phyloP scores from a whole-genome alignment of 2,113 vertebrate genomes.

The Macquaria ambigua region DNA sequence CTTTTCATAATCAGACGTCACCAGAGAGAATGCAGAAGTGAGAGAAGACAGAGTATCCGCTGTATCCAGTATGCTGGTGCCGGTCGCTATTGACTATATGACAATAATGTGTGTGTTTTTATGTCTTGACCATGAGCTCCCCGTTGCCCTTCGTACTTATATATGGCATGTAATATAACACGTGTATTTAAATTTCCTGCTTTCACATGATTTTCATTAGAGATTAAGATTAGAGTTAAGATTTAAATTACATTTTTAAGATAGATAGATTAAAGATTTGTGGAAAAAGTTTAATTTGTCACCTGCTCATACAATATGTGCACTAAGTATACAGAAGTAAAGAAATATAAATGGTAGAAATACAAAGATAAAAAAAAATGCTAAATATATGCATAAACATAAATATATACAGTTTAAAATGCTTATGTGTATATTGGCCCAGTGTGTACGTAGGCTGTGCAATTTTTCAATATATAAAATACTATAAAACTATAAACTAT shows the following conservation, averaged over 20 bases:
- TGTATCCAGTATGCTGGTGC: neutral
- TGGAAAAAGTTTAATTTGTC: neutral
- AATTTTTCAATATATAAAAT: neutral
- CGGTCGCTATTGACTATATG: neutral
- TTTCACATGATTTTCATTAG: neutral
- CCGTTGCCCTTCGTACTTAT: neutral
- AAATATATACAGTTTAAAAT: neutral
- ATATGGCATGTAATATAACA: neutral
- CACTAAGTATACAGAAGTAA: neutral
- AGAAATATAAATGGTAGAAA: neutral
- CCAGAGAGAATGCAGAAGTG: neutral
- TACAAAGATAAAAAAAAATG: neutral
- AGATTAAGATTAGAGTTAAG: no score
- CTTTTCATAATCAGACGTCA: slow-evolving; percentile 11
- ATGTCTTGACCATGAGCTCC: neutral
- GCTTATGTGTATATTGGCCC: neutral
- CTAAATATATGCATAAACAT: neutral
- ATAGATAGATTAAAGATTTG: neutral
- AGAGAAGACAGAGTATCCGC: neutral
- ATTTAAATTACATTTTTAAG: neutral
- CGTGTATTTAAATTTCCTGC: neutral
- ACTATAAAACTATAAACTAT: neutral
- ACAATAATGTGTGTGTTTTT: neutral
- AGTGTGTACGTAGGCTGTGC: neutral
- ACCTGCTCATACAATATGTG: neutral